Evolutionary conservation across 2,888 invertebrate species (phyloP), one percentile per base, ranked within the genome.

Genomic region (Aelia acuminata): DNA sequence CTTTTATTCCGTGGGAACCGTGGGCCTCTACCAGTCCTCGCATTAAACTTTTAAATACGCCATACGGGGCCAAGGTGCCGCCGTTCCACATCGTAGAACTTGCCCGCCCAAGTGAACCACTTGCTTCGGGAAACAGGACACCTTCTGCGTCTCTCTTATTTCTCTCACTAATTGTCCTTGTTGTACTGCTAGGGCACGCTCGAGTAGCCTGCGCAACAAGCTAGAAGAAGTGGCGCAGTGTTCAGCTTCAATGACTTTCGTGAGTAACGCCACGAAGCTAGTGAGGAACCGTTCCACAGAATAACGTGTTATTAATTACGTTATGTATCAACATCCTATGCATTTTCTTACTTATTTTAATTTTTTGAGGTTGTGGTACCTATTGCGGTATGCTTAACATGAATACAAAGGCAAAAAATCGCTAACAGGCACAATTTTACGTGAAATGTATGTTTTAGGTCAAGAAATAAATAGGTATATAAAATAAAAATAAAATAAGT

Each of bases 41-140:
- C 80, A 80, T 80, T 80, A 80, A 80, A 80, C 80, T 80, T 80
- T 80, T 80, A 80, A 80, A 80, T 80, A 80, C 80, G 80, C 80
- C 80, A 80, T 80, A 80, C 39, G 80, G 80, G 80, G 80, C 80
- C 80, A 80, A 47, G 80, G 80, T 39, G n/a, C 43, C 80, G n/a
- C 43, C 80, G 80, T 80, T 80, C 80, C 80, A 47, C 43, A 43
- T 80, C 80, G 80, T 3, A 47, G 80, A 80, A 15, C 80, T 43
- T 43, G 43, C 80, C n/a, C n/a, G 39, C n/a, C 22, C 35, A 43
- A 80, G 43, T 47, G 22, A 80, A 47, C n/a, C 26, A 57, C 26
- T 57, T 26, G 26, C 57, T 57, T n/a, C 7, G n/a, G 53, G 53
- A 53, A 53, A 53, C 5, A 63, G 26, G 2, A 31, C 63, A 63